Conservation (phyloP, 2,113 vertebrate species). For the Petaurus breviceps region DNA sequence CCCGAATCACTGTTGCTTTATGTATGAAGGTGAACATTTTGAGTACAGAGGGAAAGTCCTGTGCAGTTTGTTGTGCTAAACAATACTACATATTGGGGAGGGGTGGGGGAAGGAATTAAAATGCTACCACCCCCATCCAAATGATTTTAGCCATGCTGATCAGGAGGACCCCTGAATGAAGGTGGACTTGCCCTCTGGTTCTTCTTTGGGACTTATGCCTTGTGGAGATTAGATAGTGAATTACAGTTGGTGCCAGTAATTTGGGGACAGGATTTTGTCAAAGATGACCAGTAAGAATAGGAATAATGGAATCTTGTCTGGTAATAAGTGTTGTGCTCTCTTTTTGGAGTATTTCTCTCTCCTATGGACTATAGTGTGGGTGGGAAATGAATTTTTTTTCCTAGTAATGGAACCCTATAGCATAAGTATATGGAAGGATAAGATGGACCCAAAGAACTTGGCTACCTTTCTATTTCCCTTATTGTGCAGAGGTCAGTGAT, state of each 20-base stretch:
- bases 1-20: background rate
- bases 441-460: background rate
- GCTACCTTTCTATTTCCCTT: background rate
- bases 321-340: background rate
- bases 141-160: background rate
- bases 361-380: background rate
- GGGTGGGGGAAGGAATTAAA: background rate
- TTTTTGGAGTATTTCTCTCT: background rate
- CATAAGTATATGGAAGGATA: background rate
- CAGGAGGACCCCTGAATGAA: background rate
- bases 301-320: background rate
- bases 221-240: background rate
- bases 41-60: background rate
- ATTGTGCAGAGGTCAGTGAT: background rate
- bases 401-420: background rate
- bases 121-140: background rate
- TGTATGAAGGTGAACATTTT: slow-evolving; percentile 14
- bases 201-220: background rate
- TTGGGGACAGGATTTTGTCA: background rate
- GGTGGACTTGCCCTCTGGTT: background rate
- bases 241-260: background rate
- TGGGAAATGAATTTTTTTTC: background rate
- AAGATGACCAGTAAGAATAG: background rate
- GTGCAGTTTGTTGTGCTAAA: slow-evolving; percentile 42
- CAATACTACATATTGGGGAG: background rate